Evolutionary conservation across 2,888 invertebrate species (phyloP).

Genomic region (Heterodera filipjevi): DNA sequence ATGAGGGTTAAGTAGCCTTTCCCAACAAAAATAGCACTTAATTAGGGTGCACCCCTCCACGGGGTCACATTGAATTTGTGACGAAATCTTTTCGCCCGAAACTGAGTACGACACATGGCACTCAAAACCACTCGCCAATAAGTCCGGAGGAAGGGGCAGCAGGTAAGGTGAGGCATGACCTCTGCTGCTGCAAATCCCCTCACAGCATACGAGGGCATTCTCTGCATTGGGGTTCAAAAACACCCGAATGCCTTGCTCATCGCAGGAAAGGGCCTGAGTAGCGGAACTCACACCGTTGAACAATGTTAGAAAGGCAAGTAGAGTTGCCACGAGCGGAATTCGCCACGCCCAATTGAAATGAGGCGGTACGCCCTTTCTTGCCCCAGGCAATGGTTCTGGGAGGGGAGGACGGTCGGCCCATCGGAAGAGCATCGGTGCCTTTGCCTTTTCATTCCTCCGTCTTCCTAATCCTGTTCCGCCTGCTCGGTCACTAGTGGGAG

Average conservation of each 20-base stretch:
- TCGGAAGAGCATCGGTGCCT: not conserved
- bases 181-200: slow-evolving; percentile 3
- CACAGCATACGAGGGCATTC: not conserved
- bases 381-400: not conserved
- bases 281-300: not conserved
- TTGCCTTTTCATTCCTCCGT: not conserved
- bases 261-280: not conserved
- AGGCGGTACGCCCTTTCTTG: not conserved
- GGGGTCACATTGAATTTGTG: not conserved
- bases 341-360: not conserved
- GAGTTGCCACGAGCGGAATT: not conserved
- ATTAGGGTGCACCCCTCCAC: not conserved
- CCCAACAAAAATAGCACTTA: not conserved
- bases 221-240: not conserved
- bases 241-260: not conserved
- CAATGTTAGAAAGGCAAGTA: not conserved
- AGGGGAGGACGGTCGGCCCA: not conserved
- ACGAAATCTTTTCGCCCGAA: not conserved
- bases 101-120: not conserved
- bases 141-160: slow-evolving; percentile 1
- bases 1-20: not conserved
- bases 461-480: not conserved
- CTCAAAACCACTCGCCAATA: not conserved
- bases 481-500: not conserved
- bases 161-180: not conserved